Base-by-base conservation (phyloP, 1,140 invertebrate genomes). In the Drosophila kanapiae region DNA sequence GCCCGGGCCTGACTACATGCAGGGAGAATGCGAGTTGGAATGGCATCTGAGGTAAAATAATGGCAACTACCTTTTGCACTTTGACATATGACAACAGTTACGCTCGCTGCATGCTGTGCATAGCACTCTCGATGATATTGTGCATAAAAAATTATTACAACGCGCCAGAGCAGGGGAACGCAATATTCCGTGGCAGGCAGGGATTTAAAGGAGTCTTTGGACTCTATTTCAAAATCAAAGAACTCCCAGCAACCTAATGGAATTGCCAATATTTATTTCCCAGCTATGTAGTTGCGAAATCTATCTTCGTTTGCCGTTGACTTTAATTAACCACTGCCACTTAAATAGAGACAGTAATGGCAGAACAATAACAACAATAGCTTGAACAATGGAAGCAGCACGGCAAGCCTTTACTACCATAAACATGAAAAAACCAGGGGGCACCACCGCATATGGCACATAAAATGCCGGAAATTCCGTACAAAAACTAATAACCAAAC, bases 401-500 rank as follows among this genome's bases (percentile, higher is more conserved):
- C 47, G 71, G 18, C 18, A 38, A 56, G 18, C 18, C 8, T 27
- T 38, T 56, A 62, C 80, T 68, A 57, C 27, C 53, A 48, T 43
- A 48, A 27, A 45, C 9, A 53, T 14, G 65, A 23, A 69, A 43
- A 56, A 63, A 14, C 18, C 38, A 47, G 27, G 47, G 48, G 51
- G 38, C 56, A 54, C n/a, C 42, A 40, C 51, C 47, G 43, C 69
- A 86, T 58, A 75, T 83, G 45, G 56, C 42, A 53, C 49, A 82
- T 67, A 87, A 83, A 88, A 80, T 64, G 35, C 77, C 84, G 84
- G 84, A 87, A 80, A 78, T 87, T 69, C 69, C 59, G 64, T 48
- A 78, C 67, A 79, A 87, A 86, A 87, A 84, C 84, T 87, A 87
- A 87, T 87, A 87, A 80, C 84, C 83, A 80, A 84, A 78, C 80